Percentiles rank a stretch among this genome's conserved stretches.
phyloP scores from a whole-genome alignment of 2,797 vertebrate genomes.

The Coilia nasus region DNA sequence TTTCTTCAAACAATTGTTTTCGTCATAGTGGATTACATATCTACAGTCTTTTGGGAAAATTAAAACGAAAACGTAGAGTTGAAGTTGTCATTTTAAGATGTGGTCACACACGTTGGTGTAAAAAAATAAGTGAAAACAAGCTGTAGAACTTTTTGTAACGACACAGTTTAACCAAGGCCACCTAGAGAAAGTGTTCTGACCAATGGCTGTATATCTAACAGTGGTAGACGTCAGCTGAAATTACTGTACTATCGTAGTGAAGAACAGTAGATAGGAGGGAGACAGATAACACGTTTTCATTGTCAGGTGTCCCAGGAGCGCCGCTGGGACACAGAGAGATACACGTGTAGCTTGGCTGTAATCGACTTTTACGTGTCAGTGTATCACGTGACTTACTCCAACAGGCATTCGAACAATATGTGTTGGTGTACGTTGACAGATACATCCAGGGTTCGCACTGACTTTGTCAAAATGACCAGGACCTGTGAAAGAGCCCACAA shows the following conservation, averaged over 20 bases:
- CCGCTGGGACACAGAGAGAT: not conserved
- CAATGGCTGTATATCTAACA: too few relatives aligned
- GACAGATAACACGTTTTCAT: not conserved
- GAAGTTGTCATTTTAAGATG: too few relatives aligned
- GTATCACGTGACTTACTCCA: not conserved
- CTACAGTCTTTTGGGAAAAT: too few relatives aligned
- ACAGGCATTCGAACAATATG: not conserved
- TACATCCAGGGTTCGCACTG: too few relatives aligned
- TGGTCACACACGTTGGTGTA: too few relatives aligned
- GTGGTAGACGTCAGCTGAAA: not conserved
- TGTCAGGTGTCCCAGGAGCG: not conserved
- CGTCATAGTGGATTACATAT: too few relatives aligned
- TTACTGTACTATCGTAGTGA: not conserved
- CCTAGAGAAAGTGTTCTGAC: not conserved
- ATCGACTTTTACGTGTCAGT: not conserved
- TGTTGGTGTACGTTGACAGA: not conserved
- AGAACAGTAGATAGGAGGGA: not conserved
- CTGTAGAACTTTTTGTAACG: not conserved
- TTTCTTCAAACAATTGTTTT: too few relatives aligned
- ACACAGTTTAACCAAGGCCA: not conserved
- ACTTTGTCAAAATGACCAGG: too few relatives aligned
- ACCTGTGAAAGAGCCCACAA: too few relatives aligned
- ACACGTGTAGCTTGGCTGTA: not conserved
- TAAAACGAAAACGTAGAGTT: too few relatives aligned
- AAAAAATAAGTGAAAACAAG: not conserved